These are phyloP conservation scores for Heliornis fulica DNA, from an alignment of 2,113 vertebrate genomes.

Conservation along the genomic window DNA sequence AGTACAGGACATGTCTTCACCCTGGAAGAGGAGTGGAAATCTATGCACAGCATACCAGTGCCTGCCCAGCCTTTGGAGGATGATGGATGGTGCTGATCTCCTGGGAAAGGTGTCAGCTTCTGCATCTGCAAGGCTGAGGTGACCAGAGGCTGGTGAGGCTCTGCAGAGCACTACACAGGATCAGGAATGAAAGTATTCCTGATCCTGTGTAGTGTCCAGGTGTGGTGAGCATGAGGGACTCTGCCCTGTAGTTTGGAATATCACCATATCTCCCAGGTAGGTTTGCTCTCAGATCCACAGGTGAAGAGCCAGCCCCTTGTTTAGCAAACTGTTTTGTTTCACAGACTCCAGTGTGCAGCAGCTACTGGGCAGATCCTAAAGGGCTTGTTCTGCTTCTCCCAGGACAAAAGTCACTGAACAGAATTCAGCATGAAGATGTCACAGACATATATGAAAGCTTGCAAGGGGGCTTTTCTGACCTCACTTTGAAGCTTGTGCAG, in stretches of 20 bases:
- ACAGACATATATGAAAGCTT: background rate
- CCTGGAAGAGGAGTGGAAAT: background rate
- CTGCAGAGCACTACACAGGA: background rate
- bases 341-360: background rate
- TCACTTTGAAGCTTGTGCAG: background rate
- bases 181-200: background rate
- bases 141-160: background rate
- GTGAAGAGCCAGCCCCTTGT: background rate
- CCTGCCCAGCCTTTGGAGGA: background rate
- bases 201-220: background rate
- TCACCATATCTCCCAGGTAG: background rate
- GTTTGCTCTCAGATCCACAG: background rate
- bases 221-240: background rate
- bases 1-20: background rate
- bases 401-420: background rate
- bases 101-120: background rate
- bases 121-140: background rate
- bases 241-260: background rate
- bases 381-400: background rate
- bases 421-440: background rate
- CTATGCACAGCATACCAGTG: background rate
- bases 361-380: background rate
- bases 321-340: background rate
- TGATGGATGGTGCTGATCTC: background rate
- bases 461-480: background rate